These are phyloP conservation scores for Andrena dorsata DNA, from an alignment of 2,888 invertebrate genomes.

Conservation along the genomic window DNA sequence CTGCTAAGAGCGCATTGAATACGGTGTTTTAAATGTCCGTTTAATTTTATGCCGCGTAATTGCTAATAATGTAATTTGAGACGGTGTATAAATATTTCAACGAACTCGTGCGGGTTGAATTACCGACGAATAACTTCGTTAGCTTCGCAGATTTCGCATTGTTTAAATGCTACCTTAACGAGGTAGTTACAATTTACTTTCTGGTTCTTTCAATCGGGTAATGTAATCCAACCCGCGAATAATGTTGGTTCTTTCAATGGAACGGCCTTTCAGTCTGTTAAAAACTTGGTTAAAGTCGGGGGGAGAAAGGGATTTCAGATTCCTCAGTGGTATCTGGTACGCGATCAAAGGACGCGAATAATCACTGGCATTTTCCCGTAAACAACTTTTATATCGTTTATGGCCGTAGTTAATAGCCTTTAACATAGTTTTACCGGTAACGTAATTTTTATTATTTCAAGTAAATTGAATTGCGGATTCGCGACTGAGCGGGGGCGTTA, in stretches of 20 bases:
- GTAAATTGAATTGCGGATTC: constrained; percentile 17
- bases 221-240: constrained; percentile 27
- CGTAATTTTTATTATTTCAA: constrained; percentile 28
- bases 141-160: constrained; percentile 15
- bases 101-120: background rate
- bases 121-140: constrained; percentile 14
- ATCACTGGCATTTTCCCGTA: constrained; percentile 18
- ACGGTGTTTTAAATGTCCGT: too few species aligned
- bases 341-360: constrained; percentile 31
- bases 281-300: background rate
- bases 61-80: too few species aligned
- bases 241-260: constrained; percentile 7
- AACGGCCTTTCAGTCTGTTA: constrained; percentile 25
- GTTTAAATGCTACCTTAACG: constrained; percentile 30
- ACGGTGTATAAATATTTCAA: background rate
- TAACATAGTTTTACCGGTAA: constrained; percentile 21
- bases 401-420: constrained; percentile 29
- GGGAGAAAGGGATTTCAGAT: background rate
- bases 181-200: constrained; percentile 31
- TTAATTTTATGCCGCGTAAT: too few species aligned
- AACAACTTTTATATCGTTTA: constrained; percentile 22
- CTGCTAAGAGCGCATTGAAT: too few species aligned
- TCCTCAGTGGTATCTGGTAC: background rate
- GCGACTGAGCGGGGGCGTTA: constrained; percentile 14
- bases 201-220: constrained; percentile 29